Evolutionary conservation across 2,113 vertebrate species (phyloP).

Genomic region (Ursus arctos): DNA sequence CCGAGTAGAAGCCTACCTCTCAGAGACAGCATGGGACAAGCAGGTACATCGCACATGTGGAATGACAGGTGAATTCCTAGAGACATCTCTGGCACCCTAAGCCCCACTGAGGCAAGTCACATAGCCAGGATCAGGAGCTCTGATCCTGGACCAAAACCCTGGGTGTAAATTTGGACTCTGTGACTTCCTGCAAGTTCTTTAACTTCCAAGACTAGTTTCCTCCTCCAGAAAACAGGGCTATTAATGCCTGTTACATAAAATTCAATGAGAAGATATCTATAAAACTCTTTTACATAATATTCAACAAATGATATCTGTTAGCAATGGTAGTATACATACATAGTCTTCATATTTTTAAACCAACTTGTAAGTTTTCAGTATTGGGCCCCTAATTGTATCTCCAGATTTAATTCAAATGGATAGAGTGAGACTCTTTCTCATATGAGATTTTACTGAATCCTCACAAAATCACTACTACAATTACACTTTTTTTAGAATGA

Average conservation of each 20-base stretch:
- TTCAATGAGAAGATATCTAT: constrained; percentile 21
- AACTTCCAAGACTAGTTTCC: neutral
- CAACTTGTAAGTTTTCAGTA: constrained; percentile 27
- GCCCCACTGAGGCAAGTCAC: neutral
- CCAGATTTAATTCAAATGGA: constrained; percentile 42
- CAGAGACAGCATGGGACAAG: neutral
- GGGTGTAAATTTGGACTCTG: neutral
- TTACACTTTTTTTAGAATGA: neutral
- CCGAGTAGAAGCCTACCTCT: neutral
- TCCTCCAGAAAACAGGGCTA: neutral
- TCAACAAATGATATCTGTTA: constrained; percentile 21
- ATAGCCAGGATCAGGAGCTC: neutral
- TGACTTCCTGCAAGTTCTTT: neutral
- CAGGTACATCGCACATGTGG: neutral
- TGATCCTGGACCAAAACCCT: neutral
- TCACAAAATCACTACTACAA: constrained; percentile 3
- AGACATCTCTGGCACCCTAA: neutral
- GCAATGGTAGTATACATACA: neutral
- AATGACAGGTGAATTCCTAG: neutral
- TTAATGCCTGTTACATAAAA: neutral
- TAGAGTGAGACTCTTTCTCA: neutral
- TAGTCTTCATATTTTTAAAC: constrained; percentile 24
- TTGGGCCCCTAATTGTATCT: neutral
- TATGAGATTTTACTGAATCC: neutral
- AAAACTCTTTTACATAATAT: neutral